Evolutionary conservation across 2,888 invertebrate genomes (phyloP), one percentile per base, ranked within the genome.

Genomic region (Thera obeliscata): DNA sequence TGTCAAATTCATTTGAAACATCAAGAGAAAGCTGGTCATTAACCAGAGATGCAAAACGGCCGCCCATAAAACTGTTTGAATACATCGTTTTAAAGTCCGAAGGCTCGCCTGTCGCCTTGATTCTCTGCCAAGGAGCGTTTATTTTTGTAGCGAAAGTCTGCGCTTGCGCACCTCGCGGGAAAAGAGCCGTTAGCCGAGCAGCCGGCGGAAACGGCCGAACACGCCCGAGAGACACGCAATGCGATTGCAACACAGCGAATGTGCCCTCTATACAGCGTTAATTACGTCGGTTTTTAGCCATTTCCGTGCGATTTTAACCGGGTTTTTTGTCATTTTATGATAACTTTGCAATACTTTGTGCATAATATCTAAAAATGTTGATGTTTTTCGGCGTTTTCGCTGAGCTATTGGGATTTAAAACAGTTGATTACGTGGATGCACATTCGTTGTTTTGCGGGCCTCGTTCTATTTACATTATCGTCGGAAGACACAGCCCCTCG

Each of bases 101-200:
- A 93, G 91, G 91, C 91, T 92, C 86, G 88, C 85, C 87, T 91
- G 91, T 92, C 87, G 88, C 87, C 88, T 92, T 92, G 93, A 86
- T 91, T 83, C 84, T 87, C 83, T 93, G 93, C 93, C 93, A 93
- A 92, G 91, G 91, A 91, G 87, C 86, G 83, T 91, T 91, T 93
- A 93, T 93, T 92, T 92, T 89, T 88, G 89, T 90, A 91, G 89
- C 90, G 90, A 91, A 91, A 91, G 90, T 91, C 83, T 78, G 87
- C 86, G 86, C 81, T 68, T 43, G 70, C 72, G 73, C 73, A 71
- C 67, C 78, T 81, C 84, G 81, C 81, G 57, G 86, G 88, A 86
- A 89, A 90, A 89, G 90, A 90, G 85, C 91, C 91, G 91, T 91
- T 91, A 91, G 78, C 87, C 91, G 91, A 91, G 66, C 82, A 76